Percentiles rank a stretch among this genome's conserved stretches.
These are phyloP conservation scores for Panorpa germanica DNA, from an alignment of 2,888 invertebrate genomes.

Conservation along the genomic window DNA sequence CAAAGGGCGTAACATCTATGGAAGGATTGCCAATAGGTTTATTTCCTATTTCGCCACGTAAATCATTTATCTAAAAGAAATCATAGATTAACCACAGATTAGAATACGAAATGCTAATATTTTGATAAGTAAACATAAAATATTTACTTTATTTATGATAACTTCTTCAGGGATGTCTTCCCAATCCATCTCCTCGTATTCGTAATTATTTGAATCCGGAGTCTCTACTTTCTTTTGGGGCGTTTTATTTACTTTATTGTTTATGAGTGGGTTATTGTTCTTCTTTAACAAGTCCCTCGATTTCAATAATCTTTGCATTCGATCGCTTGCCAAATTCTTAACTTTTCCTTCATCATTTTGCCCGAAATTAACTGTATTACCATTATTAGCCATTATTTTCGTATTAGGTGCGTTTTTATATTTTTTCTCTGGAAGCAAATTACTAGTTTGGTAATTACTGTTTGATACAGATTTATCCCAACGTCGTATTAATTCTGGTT, in stretches of 20 bases:
- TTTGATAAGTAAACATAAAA: background rate
- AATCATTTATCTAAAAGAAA: slow-evolving; percentile 13
- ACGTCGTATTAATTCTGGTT: too few relatives aligned
- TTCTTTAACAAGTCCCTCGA: too few relatives aligned
- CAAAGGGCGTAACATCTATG: slow-evolving; percentile 5
- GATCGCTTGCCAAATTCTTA: slow-evolving; percentile 12
- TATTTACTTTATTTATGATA: slow-evolving; percentile 13
- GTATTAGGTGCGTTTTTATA: too few relatives aligned
- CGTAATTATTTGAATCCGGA: too few relatives aligned
- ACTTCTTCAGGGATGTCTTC: slow-evolving; percentile 14
- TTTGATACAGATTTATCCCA: too few relatives aligned
- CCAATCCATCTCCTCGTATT: slow-evolving; percentile 16
- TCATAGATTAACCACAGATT: too few relatives aligned
- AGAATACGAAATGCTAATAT: background rate
- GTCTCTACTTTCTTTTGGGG: background rate
- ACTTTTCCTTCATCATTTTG: too few relatives aligned
- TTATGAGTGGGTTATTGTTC: too few relatives aligned
- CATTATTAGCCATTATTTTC: too few relatives aligned
- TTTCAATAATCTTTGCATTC: slow-evolving; percentile 12
- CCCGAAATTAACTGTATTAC: too few relatives aligned
- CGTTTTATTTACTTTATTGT: background rate
- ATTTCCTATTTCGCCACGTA: slow-evolving; percentile 12
- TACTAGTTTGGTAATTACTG: too few relatives aligned
- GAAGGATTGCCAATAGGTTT: slow-evolving; percentile 7
- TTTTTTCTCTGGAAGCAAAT: too few relatives aligned